Conservation (phyloP, 2,797 vertebrate genomes). For the Sebastes hubbsi region DNA sequence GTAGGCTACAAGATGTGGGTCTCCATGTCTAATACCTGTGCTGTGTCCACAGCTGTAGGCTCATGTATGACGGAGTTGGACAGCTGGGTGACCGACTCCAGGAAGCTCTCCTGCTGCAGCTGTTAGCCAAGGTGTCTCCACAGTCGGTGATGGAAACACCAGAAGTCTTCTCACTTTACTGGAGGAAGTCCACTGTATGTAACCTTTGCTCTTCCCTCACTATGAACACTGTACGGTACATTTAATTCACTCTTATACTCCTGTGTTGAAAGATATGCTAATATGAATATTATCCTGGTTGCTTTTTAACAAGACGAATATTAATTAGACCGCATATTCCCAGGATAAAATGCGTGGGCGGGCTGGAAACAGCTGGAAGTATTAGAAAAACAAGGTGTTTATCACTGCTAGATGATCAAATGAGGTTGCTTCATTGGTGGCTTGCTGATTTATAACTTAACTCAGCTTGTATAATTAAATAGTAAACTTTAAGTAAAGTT, state of each 20-base stretch:
- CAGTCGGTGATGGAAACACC: conserved; percentile 23
- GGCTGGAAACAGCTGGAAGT: background rate
- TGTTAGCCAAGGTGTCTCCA: conserved; percentile 49
- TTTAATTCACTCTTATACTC: background rate
- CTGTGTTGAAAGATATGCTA: background rate
- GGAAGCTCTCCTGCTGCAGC: conserved; percentile 52
- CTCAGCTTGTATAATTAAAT: background rate
- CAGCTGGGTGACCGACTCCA: conserved; percentile 42
- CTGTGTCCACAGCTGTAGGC: conserved; percentile 26
- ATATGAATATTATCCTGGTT: background rate
- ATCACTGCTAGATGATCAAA: background rate
- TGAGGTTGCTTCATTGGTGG: background rate
- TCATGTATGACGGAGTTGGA: conserved; percentile 4
- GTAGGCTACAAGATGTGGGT: background rate
- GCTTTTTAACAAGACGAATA: background rate
- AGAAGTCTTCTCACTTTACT: conserved; percentile 10
- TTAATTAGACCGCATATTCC: background rate
- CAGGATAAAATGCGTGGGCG: background rate
- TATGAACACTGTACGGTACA: background rate
- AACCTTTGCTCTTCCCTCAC: background rate
- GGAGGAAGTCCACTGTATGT: background rate
- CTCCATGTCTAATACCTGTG: conserved; percentile 19
- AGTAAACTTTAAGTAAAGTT: background rate
- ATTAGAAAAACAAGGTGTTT: background rate
- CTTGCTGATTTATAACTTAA: background rate